Evolutionary conservation across 1,140 invertebrate species (phyloP).

Genomic region (Panonychus citri): DNA sequence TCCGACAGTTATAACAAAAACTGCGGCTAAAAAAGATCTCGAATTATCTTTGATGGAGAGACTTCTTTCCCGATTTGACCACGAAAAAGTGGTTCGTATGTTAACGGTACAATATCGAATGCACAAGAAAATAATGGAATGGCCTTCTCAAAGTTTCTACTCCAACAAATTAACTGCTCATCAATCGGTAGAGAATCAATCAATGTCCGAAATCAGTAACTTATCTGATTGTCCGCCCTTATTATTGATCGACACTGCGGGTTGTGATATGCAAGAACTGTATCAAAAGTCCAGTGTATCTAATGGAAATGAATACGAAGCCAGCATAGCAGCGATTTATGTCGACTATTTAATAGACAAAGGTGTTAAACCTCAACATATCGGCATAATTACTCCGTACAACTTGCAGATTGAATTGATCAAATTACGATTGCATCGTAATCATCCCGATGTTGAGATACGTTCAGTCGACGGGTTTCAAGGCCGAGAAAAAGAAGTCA

Average conservation of each 20-base stretch:
- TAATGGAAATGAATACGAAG: constrained; percentile 32
- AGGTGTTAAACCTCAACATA: constrained; percentile 27
- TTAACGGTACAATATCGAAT: constrained; percentile 73
- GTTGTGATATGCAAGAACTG: constrained; percentile 19
- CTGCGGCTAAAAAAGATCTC: constrained; percentile 48
- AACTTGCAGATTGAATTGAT: constrained; percentile 29
- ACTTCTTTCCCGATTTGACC: constrained; percentile 26
- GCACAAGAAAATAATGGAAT: constrained; percentile 54
- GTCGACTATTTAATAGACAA: constrained; percentile 25
- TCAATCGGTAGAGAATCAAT: constrained; percentile 43
- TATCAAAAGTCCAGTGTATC: constrained; percentile 13
- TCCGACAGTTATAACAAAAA: constrained; percentile 48
- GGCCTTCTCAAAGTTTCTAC: background rate
- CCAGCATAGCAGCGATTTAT: constrained; percentile 28
- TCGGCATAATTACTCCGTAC: constrained; percentile 37
- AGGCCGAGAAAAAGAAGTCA: constrained; percentile 36
- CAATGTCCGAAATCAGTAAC: constrained; percentile 34
- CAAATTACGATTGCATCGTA: constrained; percentile 17
- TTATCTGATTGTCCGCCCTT: background rate
- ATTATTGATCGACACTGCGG: constrained; percentile 32
- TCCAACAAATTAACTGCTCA: constrained; percentile 24
- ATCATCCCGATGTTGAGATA: constrained; percentile 24
- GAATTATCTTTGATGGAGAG: constrained; percentile 56
- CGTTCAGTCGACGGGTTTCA: constrained; percentile 38
- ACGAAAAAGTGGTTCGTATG: constrained; percentile 24